Evolutionary conservation across 1,140 invertebrate species (phyloP).

Genomic region (Vanessa tameamea): DNA sequence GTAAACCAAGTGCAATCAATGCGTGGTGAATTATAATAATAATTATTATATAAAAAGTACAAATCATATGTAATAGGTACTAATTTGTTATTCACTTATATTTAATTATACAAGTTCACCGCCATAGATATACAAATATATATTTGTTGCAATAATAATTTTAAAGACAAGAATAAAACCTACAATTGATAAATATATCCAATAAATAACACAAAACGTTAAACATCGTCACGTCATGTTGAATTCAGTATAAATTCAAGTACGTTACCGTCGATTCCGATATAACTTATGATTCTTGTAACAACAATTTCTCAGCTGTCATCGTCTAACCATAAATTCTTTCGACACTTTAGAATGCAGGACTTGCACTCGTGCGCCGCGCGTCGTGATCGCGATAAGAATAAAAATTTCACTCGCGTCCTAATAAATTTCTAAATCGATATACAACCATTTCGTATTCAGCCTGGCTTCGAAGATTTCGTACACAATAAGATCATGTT

Average conservation of each 20-base stretch:
- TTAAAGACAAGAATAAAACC: too few species aligned
- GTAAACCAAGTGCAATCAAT: too few species aligned
- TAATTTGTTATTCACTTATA: too few species aligned
- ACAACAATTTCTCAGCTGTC: constrained; percentile 38
- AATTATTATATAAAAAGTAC: too few species aligned
- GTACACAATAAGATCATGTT: constrained; percentile 74
- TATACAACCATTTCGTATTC: constrained; percentile 71
- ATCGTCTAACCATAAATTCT: constrained; percentile 43
- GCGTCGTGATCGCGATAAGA: constrained; percentile 49
- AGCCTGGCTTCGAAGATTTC: constrained; percentile 55
- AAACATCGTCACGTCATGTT: not conserved
- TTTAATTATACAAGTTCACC: too few species aligned
- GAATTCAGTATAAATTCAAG: not conserved
- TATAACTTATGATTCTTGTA: constrained; percentile 29
- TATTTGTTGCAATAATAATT: too few species aligned
- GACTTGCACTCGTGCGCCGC: constrained; percentile 50
- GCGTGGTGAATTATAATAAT: too few species aligned
- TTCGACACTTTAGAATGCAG: constrained; percentile 53
- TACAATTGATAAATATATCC: not conserved
- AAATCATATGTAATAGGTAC: too few species aligned
- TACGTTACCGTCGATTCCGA: constrained; percentile 1
- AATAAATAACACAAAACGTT: not conserved
- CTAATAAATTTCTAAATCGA: constrained; percentile 79
- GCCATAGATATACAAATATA: too few species aligned
- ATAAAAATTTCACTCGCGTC: constrained; percentile 65